Evolutionary conservation across 2,113 vertebrate species (phyloP).

Genomic region (Pitta sordida): DNA sequence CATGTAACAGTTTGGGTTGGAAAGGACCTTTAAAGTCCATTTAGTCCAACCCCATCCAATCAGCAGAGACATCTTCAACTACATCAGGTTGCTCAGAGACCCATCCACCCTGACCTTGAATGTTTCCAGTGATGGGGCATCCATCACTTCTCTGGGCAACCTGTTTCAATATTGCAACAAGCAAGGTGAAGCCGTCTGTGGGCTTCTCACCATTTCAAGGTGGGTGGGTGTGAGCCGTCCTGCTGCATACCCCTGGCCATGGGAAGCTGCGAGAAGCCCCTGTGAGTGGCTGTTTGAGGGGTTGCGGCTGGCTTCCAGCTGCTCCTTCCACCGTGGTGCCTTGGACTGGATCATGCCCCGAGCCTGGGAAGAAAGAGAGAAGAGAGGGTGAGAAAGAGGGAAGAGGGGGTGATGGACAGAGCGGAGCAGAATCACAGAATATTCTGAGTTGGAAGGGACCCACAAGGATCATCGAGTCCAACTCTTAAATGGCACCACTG

Average conservation of each 20-base stretch:
- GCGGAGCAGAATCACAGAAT: too few relatives aligned
- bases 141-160: neutral
- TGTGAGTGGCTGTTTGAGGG: slow-evolving; percentile 61
- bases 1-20: neutral
- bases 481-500: too few relatives aligned
- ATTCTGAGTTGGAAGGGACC: too few relatives aligned
- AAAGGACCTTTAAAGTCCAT: neutral
- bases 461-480: too few relatives aligned
- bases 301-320: slow-evolving; percentile 73
- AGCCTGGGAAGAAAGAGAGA: slow-evolving; percentile 50
- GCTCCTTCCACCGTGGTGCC: slow-evolving; percentile 73
- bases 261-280: slow-evolving; percentile 19
- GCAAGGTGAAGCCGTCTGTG: neutral
- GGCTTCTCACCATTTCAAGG: slow-evolving; percentile 71
- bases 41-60: neutral
- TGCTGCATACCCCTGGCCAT: slow-evolving; percentile 58
- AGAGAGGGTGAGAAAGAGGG: neutral
- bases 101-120: neutral
- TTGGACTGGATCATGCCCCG: slow-evolving; percentile 70
- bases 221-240: slow-evolving; percentile 65
- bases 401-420: neutral
- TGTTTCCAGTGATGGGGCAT: neutral
- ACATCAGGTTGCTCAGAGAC: neutral
- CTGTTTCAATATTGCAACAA: neutral
- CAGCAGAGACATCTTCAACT: neutral